Conservation (phyloP, 2,113 vertebrate species). For the Epinephelus cyanopodus region DNA sequence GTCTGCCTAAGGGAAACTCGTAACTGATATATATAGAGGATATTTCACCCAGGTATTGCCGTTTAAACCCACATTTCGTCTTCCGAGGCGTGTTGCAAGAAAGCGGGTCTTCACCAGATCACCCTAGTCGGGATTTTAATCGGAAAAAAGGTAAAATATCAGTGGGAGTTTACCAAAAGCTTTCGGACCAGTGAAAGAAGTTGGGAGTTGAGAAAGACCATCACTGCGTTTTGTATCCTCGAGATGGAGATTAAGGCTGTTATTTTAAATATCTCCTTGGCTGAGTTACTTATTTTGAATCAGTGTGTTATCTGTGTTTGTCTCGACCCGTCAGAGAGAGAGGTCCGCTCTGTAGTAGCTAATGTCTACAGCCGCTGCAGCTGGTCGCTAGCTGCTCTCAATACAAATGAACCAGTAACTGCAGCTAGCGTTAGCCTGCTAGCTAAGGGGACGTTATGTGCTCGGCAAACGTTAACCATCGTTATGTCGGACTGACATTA, state of each 20-base stretch:
- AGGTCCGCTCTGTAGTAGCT: conserved; percentile 4
- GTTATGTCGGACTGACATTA: conserved; percentile 31
- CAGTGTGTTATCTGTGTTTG: neutral
- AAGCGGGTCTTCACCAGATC: conserved; percentile 82
- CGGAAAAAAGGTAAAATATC: conserved; percentile 87
- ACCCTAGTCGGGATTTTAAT: conserved; percentile 89
- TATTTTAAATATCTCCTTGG: conserved; percentile 5
- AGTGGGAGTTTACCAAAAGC: conserved; percentile 75
- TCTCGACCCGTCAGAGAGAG: neutral
- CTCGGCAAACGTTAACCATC: conserved; percentile 19
- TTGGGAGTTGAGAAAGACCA: conserved; percentile 83
- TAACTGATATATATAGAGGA: conserved; percentile 91
- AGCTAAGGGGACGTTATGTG: conserved; percentile 37
- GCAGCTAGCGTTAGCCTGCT: conserved; percentile 62
- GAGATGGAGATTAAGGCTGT: conserved; percentile 27
- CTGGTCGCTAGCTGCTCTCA: conserved; percentile 33
- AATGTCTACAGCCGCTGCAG: conserved; percentile 44
- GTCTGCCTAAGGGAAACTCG: conserved; percentile 97
- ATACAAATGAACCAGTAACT: conserved; percentile 38
- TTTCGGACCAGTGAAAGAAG: conserved; percentile 85
- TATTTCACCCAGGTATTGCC: conserved; percentile 69
- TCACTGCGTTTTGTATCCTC: conserved; percentile 55
- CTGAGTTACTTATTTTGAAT: conserved; percentile 11
- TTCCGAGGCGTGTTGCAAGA: conserved; percentile 80
- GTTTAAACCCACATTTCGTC: conserved; percentile 70